Conservation (phyloP, 2,888 invertebrate species). For the Sisyra nigra region DNA sequence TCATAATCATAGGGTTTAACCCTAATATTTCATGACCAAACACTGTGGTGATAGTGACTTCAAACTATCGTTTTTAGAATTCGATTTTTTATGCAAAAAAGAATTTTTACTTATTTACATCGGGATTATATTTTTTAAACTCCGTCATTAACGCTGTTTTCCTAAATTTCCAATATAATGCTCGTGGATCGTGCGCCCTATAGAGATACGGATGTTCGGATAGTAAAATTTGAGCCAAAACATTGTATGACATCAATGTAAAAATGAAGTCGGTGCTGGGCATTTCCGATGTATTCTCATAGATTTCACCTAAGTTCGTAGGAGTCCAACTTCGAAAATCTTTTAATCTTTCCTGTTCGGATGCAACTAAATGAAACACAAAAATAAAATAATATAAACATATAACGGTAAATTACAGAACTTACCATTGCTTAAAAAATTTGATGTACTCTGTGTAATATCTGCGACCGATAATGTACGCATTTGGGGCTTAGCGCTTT, state of each 20-base stretch:
- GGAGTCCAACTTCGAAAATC: constrained; percentile 6
- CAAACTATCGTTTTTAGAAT: constrained; percentile 4
- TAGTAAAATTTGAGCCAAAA: constrained; percentile 70
- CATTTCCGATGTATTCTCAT: neutral
- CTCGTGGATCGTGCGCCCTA: constrained; percentile 32
- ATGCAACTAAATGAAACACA: constrained; percentile 3
- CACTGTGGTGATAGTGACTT: too few relatives aligned
- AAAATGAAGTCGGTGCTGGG: constrained; percentile 34
- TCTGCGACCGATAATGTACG: neutral
- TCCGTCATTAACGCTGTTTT: constrained; percentile 37
- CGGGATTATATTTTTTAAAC: constrained; percentile 36
- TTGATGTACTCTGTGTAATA: neutral
- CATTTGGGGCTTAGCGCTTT: neutral
- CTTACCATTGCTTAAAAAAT: constrained; percentile 6
- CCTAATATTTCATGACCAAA: too few relatives aligned
- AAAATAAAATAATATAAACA: neutral
- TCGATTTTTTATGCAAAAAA: neutral
- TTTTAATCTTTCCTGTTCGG: constrained; percentile 4
- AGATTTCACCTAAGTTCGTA: constrained; percentile 1
- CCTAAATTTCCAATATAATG: constrained; percentile 56
- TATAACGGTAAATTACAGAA: neutral
- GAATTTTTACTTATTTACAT: constrained; percentile 29
- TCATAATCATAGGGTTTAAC: neutral
- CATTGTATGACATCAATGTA: constrained; percentile 71
- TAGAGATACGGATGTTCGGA: constrained; percentile 62